A percentile compares a stretch with the other conserved stretches of the same genome.
These are phyloP conservation scores for Accipiter cooperii DNA, from an alignment of 2,113 vertebrate genomes.

Conservation along the genomic window DNA sequence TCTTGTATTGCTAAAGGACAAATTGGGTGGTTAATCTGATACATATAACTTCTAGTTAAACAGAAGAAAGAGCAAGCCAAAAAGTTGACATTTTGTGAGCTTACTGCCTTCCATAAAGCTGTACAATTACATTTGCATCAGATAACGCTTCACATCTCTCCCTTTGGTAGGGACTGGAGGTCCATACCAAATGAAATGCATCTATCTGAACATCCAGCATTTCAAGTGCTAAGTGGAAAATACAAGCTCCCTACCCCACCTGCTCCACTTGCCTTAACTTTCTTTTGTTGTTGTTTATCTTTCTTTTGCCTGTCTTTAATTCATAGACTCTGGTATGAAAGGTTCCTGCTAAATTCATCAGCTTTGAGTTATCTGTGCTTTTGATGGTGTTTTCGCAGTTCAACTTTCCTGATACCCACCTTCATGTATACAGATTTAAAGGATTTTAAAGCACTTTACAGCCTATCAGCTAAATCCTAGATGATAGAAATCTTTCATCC, in stretches of 20 bases:
- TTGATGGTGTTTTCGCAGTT: neutral
- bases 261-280: neutral
- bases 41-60: conserved; percentile 50
- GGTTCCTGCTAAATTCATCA: neutral
- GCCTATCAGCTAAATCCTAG: neutral
- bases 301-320: neutral
- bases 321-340: neutral
- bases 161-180: neutral
- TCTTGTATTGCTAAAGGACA: neutral
- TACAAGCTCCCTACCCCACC: neutral
- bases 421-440: neutral
- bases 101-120: conserved; percentile 12
- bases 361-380: neutral
- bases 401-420: neutral
- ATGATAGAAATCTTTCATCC: neutral
- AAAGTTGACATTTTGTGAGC: neutral
- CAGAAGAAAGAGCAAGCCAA: conserved; percentile 31
- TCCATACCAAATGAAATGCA: neutral
- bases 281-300: neutral
- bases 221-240: neutral
- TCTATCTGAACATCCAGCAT: neutral
- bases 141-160: neutral
- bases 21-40: conserved; percentile 28
- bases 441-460: neutral
- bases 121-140: conserved; percentile 14